phyloP scores from a whole-genome alignment of 1,140 invertebrate species.

The Zaprionus lachaisei region DNA sequence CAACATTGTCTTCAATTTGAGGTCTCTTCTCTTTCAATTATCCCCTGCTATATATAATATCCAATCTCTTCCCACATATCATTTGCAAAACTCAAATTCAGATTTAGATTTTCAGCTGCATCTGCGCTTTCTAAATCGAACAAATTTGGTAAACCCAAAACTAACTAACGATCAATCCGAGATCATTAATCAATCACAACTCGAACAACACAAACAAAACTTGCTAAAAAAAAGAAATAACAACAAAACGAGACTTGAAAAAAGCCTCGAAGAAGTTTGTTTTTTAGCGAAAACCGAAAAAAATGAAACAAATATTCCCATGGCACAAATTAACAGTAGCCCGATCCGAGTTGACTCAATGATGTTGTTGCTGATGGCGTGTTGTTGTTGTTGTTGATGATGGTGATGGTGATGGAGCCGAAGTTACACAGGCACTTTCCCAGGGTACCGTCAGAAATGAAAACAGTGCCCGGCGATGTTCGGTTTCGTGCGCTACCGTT shows the following conservation, averaged over 20 bases:
- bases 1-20: background rate
- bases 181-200: constrained; percentile 41
- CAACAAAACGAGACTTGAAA: constrained; percentile 14
- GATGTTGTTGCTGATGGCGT: constrained; percentile 22
- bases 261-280: constrained; percentile 7
- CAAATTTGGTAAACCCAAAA: constrained; percentile 9
- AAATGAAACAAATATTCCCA: constrained; percentile 57
- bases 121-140: constrained; percentile 10
- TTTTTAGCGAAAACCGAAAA: constrained; percentile 13
- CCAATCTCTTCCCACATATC: background rate
- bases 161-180: constrained; percentile 1
- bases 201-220: constrained; percentile 25
- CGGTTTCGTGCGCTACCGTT: constrained; percentile 44
- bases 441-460: constrained; percentile 49
- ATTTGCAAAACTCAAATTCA: background rate
- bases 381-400: background rate
- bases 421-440: constrained; percentile 38
- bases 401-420: no score
- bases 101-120: background rate
- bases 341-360: constrained; percentile 11
- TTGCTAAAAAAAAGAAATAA: constrained; percentile 19
- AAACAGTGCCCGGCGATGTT: constrained; percentile 18
- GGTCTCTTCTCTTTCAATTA: background rate
- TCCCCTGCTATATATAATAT: no score
- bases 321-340: constrained; percentile 78